phyloP scores from a whole-genome alignment of 2,113 vertebrate genomes.

The Bufo bufo region DNA sequence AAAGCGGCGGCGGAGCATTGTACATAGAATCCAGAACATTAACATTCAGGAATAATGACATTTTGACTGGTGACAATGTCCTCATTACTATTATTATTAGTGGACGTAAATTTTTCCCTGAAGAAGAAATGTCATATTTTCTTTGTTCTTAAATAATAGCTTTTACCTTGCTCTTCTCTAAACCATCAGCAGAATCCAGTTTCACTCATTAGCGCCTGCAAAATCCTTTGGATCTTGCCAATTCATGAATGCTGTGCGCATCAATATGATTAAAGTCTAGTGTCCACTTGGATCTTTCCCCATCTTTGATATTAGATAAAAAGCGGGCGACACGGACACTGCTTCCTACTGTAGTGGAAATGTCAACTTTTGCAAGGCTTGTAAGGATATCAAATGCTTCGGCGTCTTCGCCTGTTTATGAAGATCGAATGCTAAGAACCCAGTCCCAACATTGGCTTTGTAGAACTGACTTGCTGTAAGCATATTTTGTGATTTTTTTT shows the following conservation, averaged over 20 bases:
- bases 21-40: neutral
- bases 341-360: slow-evolving; percentile 27
- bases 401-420: slow-evolving; percentile 30
- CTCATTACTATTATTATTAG: slow-evolving; percentile 29
- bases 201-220: slow-evolving; percentile 36
- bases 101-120: neutral
- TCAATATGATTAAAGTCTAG: slow-evolving; percentile 49
- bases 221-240: slow-evolving; percentile 42
- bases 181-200: slow-evolving; percentile 30
- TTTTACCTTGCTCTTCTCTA: slow-evolving; percentile 31
- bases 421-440: slow-evolving; percentile 31
- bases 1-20: too few species aligned
- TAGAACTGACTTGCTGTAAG: neutral
- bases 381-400: slow-evolving; percentile 32
- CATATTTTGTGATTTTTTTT: slow-evolving; percentile 2
- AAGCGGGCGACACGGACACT: slow-evolving; percentile 18
- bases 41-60: slow-evolving; percentile 11
- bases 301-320: slow-evolving; percentile 50
- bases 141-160: slow-evolving; percentile 17
- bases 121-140: slow-evolving; percentile 30
- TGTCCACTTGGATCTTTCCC: slow-evolving; percentile 51
- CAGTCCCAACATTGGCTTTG: neutral
- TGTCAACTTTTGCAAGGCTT: slow-evolving; percentile 17
- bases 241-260: slow-evolving; percentile 25
- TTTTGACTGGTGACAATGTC: slow-evolving; percentile 3